Evolutionary conservation across 2,888 invertebrate species (phyloP).

Genomic region (Mythimna lalbum): DNA sequence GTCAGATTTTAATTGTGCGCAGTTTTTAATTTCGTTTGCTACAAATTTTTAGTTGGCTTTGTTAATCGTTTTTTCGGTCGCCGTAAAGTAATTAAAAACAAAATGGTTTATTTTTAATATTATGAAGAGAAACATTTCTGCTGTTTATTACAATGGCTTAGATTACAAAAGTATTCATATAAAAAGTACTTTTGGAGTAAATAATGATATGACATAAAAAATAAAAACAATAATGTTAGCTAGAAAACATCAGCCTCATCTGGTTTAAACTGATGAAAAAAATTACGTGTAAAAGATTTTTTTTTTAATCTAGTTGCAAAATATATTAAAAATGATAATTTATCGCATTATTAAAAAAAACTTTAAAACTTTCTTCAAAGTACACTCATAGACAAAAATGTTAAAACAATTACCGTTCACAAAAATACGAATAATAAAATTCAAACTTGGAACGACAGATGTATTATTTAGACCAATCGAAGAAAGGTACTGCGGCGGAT

Average conservation of each 20-base stretch:
- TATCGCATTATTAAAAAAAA: too few relatives aligned
- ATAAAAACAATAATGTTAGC: background rate
- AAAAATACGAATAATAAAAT: slow-evolving; percentile 20
- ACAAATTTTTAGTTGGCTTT: slow-evolving; percentile 17
- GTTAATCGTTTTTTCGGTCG: slow-evolving; percentile 18
- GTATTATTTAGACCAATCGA: slow-evolving; percentile 68
- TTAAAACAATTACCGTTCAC: slow-evolving; percentile 39
- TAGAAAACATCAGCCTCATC: too few relatives aligned
- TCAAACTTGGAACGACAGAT: slow-evolving; percentile 37
- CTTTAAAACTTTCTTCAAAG: background rate
- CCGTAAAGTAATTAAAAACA: slow-evolving; percentile 40
- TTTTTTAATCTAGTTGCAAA: too few relatives aligned
- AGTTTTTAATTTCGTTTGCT: slow-evolving; percentile 53
- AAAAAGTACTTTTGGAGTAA: background rate
- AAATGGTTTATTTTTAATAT: background rate
- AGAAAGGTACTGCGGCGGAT: slow-evolving; percentile 74
- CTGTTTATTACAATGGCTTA: background rate
- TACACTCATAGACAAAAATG: slow-evolving; percentile 5
- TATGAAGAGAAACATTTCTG: background rate
- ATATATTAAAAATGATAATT: too few relatives aligned
- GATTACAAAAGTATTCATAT: background rate
- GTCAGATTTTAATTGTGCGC: slow-evolving; percentile 76
- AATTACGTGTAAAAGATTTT: too few relatives aligned
- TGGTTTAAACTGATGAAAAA: too few relatives aligned
- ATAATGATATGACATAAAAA: background rate